A percentile compares a stretch with the other conserved stretches of the same genome.
Conservation (phyloP, 2,888 invertebrate genomes). For the Gymnosoma rotundatum region DNA sequence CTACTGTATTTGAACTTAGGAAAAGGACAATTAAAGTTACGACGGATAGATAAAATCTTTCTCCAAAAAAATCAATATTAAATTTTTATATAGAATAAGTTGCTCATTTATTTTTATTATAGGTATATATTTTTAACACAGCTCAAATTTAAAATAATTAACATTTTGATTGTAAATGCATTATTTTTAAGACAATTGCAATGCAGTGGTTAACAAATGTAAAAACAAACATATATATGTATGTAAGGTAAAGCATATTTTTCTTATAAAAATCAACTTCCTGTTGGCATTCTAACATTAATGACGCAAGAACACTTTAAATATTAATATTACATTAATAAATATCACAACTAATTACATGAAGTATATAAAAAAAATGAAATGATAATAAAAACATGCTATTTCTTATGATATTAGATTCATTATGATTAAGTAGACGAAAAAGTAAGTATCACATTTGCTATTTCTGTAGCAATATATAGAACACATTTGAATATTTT, state of each 20-base stretch:
- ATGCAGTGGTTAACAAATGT: slow-evolving; percentile 60
- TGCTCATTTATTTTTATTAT: slow-evolving; percentile 47
- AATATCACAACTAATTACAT: slow-evolving; percentile 63
- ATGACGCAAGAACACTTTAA: slow-evolving; percentile 38
- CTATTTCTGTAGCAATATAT: slow-evolving; percentile 9
- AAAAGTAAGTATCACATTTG: slow-evolving; percentile 54
- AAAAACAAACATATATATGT: slow-evolving; percentile 43
- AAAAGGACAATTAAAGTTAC: not conserved
- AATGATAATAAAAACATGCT: slow-evolving; percentile 61
- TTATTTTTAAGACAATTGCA: slow-evolving; percentile 43
- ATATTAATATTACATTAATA: slow-evolving; percentile 46
- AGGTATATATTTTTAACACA: slow-evolving; percentile 48
- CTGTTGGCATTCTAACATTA: slow-evolving; percentile 41
- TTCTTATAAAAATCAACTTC: slow-evolving; percentile 30
- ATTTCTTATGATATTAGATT: slow-evolving; percentile 54
- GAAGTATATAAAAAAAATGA: slow-evolving; percentile 34
- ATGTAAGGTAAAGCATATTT: slow-evolving; percentile 34
- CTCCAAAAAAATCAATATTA: slow-evolving; percentile 46
- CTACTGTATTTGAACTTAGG: too few species aligned
- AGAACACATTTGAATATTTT: slow-evolving; percentile 21
- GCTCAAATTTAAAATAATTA: slow-evolving; percentile 50
- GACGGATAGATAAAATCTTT: not conserved
- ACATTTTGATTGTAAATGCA: slow-evolving; percentile 58
- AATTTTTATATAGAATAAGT: slow-evolving; percentile 38
- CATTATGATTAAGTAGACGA: slow-evolving; percentile 36